These are phyloP conservation scores for Phorcus lineatus DNA, from an alignment of 2,888 invertebrate species.

Conservation along the genomic window DNA sequence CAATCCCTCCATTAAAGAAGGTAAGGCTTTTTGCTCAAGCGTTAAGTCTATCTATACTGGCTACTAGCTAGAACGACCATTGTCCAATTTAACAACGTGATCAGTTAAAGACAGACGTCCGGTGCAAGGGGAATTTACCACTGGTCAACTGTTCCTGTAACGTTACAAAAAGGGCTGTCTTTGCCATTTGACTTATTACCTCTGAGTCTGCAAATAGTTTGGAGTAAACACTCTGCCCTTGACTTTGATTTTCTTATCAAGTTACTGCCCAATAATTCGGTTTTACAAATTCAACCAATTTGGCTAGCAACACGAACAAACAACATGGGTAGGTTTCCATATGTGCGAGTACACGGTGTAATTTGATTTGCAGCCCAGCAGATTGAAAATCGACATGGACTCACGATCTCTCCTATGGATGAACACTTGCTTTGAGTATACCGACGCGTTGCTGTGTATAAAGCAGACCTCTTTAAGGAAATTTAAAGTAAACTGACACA, in stretches of 20 bases:
- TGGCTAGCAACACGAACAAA: background rate
- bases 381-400: background rate
- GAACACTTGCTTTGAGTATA: no score
- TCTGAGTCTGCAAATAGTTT: background rate
- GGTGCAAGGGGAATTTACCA: no score
- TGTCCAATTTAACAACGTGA: no score
- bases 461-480: no score
- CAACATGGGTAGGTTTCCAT: background rate
- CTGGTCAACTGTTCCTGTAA: background rate
- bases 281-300: constrained; percentile 13
- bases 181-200: background rate
- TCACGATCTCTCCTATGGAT: no score
- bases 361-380: constrained; percentile 3
- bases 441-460: no score
- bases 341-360: background rate
- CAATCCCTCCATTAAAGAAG: no score
- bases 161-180: background rate
- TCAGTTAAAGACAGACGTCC: no score
- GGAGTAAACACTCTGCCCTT: background rate
- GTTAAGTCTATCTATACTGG: no score
- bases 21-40: no score
- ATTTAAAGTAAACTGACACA: no score
- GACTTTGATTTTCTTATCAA: constrained; percentile 20
- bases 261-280: constrained; percentile 1
- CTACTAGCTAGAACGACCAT: no score